Evolutionary conservation across 2,888 invertebrate species (phyloP).

Genomic region (Drosophila leonis): DNA sequence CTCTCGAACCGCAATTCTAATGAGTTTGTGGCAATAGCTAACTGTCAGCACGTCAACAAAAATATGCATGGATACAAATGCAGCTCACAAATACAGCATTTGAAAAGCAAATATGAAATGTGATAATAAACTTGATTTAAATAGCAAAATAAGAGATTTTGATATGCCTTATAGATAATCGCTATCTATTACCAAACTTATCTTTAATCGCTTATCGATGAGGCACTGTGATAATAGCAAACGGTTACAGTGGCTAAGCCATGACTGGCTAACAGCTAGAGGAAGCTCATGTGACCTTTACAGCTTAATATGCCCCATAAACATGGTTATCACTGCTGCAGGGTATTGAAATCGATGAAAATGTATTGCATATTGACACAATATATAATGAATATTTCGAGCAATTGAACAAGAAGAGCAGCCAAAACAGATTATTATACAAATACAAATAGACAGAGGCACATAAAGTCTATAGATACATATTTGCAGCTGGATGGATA

Average conservation of each 20-base stretch:
- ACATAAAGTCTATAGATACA: neutral
- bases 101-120: constrained; percentile 19
- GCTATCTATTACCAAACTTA: neutral
- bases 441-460: neutral
- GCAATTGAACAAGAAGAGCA: constrained; percentile 1
- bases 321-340: neutral
- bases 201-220: neutral
- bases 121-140: neutral
- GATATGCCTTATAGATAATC: neutral
- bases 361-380: constrained; percentile 22
- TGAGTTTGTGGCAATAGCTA: constrained; percentile 53
- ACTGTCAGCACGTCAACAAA: constrained; percentile 46
- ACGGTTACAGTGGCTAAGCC: too few species aligned
- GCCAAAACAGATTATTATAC: constrained; percentile 14
- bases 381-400: constrained; percentile 12
- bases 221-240: neutral
- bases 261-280: neutral
- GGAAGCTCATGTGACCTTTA: neutral
- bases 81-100: constrained; percentile 12
- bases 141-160: neutral
- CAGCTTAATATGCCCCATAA: neutral
- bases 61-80: constrained; percentile 13
- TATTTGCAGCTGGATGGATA: constrained; percentile 5
- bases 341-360: constrained; percentile 15
- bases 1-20: constrained; percentile 46